Evolutionary conservation across 2,113 vertebrate genomes (phyloP).

Genomic region (Aspidoscelis tigris): DNA sequence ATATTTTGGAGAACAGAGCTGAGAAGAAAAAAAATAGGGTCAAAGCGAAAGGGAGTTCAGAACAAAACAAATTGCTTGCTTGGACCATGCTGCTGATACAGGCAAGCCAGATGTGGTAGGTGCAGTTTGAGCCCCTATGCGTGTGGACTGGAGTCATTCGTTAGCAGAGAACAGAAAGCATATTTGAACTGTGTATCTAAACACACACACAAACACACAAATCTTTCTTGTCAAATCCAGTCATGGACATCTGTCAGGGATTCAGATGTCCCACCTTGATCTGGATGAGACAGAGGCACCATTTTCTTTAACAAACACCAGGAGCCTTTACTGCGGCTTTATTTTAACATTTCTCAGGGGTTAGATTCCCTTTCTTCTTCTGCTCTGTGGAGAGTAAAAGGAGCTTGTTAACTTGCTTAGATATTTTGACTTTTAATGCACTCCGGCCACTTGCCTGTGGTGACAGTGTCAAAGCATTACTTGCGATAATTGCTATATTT

Average conservation of each 20-base stretch:
- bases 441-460: slow-evolving; percentile 98
- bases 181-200: slow-evolving; percentile 67
- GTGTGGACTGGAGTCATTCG: slow-evolving; percentile 79
- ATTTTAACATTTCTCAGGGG: slow-evolving; percentile 86
- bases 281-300: slow-evolving; percentile 78
- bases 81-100: slow-evolving; percentile 56
- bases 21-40: slow-evolving; percentile 65
- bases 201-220: background rate
- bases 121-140: slow-evolving; percentile 72
- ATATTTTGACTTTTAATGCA: slow-evolving; percentile 94
- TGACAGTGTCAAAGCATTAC: slow-evolving; percentile 96
- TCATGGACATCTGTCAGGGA: slow-evolving; percentile 74
- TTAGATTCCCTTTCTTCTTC: slow-evolving; percentile 87
- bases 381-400: slow-evolving; percentile 87
- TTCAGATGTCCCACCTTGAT: slow-evolving; percentile 87
- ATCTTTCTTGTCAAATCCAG: slow-evolving; percentile 67
- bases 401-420: slow-evolving; percentile 98
- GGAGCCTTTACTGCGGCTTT: slow-evolving; percentile 80
- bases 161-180: slow-evolving; percentile 78
- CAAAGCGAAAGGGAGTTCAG: slow-evolving; percentile 70
- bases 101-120: slow-evolving; percentile 81
- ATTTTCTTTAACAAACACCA: slow-evolving; percentile 90
- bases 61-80: slow-evolving; percentile 9
- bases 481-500: slow-evolving; percentile 98
- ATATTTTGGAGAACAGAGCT: slow-evolving; percentile 84